Conservation (phyloP, 2,113 vertebrate species). For the Melanerpes aurifrons region DNA sequence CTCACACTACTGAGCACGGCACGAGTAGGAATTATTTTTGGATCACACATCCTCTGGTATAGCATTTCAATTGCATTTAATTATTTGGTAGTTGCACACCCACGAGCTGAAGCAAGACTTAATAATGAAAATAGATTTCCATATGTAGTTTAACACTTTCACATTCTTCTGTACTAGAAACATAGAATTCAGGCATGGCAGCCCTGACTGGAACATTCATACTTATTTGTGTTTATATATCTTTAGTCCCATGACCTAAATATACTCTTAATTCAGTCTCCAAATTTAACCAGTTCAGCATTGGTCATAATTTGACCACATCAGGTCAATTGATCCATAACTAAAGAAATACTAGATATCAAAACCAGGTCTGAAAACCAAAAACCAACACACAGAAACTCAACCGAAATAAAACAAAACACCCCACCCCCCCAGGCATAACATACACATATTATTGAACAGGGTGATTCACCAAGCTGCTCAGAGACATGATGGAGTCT, state of each 20-base stretch:
- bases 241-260: not conserved
- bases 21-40: conserved; percentile 2
- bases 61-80: conserved; percentile 9
- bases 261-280: not conserved
- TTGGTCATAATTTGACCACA: not conserved
- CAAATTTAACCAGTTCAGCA: not conserved
- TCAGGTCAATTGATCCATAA: not conserved
- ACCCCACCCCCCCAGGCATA: not conserved
- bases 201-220: not conserved
- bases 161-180: not conserved
- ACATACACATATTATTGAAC: fast-evolving
- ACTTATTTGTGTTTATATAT: not conserved
- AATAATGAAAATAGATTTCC: conserved; percentile 9
- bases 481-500: not conserved
- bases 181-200: not conserved
- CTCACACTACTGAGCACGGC: not conserved
- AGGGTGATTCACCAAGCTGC: not conserved
- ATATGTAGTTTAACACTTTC: not conserved
- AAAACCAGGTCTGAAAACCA: not conserved
- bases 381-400: not conserved
- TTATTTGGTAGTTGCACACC: not conserved
- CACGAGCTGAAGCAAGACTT: conserved; percentile 3
- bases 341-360: not conserved
- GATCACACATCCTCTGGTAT: conserved; percentile 31
- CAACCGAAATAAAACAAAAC: not conserved